Base-by-base conservation (phyloP, 2,113 vertebrate genomes). In the Grus americana region DNA sequence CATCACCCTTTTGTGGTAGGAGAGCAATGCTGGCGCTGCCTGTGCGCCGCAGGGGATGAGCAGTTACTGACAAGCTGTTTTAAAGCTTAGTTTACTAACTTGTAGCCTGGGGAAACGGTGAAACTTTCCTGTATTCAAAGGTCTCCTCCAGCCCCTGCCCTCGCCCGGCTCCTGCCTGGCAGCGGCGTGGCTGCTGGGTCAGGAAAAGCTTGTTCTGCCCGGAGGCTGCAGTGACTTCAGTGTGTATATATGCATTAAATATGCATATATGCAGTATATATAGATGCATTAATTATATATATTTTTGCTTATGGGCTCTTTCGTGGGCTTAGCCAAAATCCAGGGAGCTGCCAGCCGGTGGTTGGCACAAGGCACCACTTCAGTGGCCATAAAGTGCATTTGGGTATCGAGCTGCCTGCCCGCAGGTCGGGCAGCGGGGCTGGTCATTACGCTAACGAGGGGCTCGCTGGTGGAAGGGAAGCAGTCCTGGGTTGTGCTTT, bases 391-490 rank as follows among this genome's bases (percentile, higher is more conserved):
- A 34, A 7, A 54, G 34, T 32, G n/a, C 50, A 0, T 62, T 83
- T 89, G 80, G 52, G 4, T 38, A 0, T 5, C 1, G 46, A 42
- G 78, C 89, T 36, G 38, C 0, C 2, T 1, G 7, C 26, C 68
- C 1, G 2, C 26, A 4, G 4, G 0, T 4, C 11, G 19, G 55
- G 34, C 5, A 14, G 8, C 0, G 2, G 57, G 14, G 12, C 38
- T 7, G 58, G 3, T 12, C 7, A 1, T 1, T 22, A 6, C 36
- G 1, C 36, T 40, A 13, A 6, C 0, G 1, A 4, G n/a, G 40
- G 36, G 30, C 47, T 81, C 4, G 0, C 63, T 58, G 34, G 4
- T 24, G 10, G 30, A 18, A 49, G 32, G 30, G 8, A 5, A 44
- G 23, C 67, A 21, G 21, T 26, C 36, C 55, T 9, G 12, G 34